These are phyloP conservation scores for Oplegnathus fasciatus DNA, from an alignment of 2,113 vertebrate species.

Conservation along the genomic window DNA sequence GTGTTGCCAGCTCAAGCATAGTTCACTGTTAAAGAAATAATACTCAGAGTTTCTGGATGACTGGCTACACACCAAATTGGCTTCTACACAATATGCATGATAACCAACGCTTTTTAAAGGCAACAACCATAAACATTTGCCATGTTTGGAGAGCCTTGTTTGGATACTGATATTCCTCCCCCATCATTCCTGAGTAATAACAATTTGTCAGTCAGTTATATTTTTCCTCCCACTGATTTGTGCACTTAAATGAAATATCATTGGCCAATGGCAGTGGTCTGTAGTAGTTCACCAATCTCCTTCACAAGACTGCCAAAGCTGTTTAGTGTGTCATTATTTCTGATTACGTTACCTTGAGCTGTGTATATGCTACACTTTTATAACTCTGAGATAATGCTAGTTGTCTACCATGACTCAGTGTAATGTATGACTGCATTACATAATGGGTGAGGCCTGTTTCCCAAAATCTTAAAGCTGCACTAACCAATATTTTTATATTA, in stretches of 20 bases:
- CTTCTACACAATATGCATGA: background rate
- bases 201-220: background rate
- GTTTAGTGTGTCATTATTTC: background rate
- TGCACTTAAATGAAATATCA: background rate
- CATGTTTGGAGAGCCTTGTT: background rate
- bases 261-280: background rate
- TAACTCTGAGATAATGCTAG: background rate
- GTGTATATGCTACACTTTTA: background rate
- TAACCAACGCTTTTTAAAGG: background rate
- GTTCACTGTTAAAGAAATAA: constrained; percentile 36
- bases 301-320: background rate
- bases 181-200: background rate
- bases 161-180: background rate
- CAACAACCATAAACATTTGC: background rate
- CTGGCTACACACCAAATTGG: background rate
- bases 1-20: constrained; percentile 22
- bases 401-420: background rate
- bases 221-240: background rate
- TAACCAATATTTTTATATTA: background rate
- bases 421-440: background rate
- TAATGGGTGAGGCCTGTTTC: background rate
- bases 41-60: background rate
- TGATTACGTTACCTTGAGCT: background rate
- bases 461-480: background rate
- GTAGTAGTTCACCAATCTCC: background rate